phyloP scores from a whole-genome alignment of 2,797 vertebrate genomes.

The Micromesistius poutassou region DNA sequence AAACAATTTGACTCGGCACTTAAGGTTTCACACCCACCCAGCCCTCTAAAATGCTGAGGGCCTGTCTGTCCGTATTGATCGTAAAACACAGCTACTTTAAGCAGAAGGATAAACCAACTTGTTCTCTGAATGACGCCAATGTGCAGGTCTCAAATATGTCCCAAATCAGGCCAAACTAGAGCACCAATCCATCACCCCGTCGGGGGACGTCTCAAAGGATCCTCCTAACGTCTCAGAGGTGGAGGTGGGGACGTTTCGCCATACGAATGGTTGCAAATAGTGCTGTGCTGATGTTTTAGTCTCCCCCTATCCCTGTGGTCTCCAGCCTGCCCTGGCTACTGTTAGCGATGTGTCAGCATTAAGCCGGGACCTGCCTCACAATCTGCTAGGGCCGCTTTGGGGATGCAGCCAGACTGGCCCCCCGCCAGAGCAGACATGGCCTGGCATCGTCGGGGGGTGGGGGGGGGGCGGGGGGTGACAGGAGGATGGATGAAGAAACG shows the following conservation, averaged over 20 bases:
- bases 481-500: conserved; percentile 36
- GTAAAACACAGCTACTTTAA: not conserved
- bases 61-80: not conserved
- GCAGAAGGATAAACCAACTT: not conserved
- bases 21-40: not conserved
- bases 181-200: not conserved
- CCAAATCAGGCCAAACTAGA: not conserved
- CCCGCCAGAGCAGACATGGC: conserved; percentile 63
- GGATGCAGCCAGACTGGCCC: conserved; percentile 64
- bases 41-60: no score
- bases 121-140: not conserved
- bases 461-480: conserved; percentile 22
- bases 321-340: conserved; percentile 60
- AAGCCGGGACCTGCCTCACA: conserved; percentile 56
- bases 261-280: conserved; percentile 51
- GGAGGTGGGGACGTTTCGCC: conserved; percentile 42
- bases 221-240: conserved; percentile 19
- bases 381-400: conserved; percentile 55
- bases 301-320: conserved; percentile 48
- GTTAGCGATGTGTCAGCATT: conserved; percentile 75
- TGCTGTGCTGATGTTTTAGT: conserved; percentile 66
- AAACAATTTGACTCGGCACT: not conserved
- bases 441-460: conserved; percentile 39
- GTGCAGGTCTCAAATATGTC: not conserved
- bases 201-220: not conserved